Conservation (phyloP, 2,113 vertebrate species). For the Carollia perspicillata region DNA sequence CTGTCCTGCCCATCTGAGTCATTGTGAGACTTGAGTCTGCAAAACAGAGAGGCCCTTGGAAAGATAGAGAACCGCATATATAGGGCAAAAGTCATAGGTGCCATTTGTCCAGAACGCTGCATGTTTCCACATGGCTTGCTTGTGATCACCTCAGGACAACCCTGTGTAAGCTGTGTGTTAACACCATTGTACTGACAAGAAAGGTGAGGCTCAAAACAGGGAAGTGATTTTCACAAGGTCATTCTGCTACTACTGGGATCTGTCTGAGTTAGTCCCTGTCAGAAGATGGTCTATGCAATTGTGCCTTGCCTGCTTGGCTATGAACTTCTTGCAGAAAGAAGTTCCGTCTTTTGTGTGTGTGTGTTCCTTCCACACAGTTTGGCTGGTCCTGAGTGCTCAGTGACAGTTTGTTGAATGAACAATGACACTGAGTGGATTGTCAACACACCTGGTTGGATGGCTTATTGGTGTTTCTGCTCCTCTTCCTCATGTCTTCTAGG, state of each 20-base stretch:
- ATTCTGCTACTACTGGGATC: neutral
- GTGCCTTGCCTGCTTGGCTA: neutral
- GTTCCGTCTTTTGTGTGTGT: neutral
- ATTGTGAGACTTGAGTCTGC: neutral
- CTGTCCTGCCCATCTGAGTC: accelerated
- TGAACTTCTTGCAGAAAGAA: neutral
- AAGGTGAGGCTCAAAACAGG: neutral
- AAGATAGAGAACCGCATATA: neutral
- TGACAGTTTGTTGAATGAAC: neutral
- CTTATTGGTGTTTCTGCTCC: neutral
- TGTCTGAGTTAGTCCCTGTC: neutral
- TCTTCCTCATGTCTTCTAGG: neutral
- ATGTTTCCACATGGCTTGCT: neutral
- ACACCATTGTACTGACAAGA: neutral
- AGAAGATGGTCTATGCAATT: accelerated
- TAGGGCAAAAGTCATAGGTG: accelerated
- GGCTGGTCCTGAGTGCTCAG: neutral
- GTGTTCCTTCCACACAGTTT: neutral
- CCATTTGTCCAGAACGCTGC: neutral
- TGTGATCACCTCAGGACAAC: neutral
- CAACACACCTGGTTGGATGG: neutral
- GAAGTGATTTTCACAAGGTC: neutral
- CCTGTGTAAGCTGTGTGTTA: neutral
- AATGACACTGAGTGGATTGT: too few species aligned
- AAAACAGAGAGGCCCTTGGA: neutral